Base-by-base conservation (phyloP, 1,140 invertebrate genomes). In the Lepeophtheirus salmonis region DNA sequence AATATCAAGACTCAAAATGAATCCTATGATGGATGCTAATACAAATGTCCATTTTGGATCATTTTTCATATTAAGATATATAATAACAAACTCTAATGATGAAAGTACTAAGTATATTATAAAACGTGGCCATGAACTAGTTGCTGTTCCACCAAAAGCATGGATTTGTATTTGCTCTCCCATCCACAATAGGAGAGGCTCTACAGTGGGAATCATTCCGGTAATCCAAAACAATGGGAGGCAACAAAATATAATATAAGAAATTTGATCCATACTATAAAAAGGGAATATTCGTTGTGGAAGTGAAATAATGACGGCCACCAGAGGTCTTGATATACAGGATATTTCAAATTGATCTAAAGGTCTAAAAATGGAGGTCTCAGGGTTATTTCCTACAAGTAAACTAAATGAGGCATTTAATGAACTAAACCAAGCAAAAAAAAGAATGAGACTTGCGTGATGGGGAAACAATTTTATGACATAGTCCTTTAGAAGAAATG, bases 151-250 rank as follows among this genome's bases (percentile, higher is more conserved):
- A 50, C 74, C 74, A 52, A 72, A 67, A 41, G 70, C 61, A 58
- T 68, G 65, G 10, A 73, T 68, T 58, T 70, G 70, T 17, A 67
- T 64, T 64, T 75, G 74, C 63, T 75, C 74, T 4, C 67, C 53
- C 13, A 71, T 50, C 71, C 73, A 74, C 1, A 73, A 63, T 16
- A 75, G 48, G n/a, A 73, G 67, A 3, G 71, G 68, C 66, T 75
- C 74, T 26, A 74, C 58, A 22, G 74, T 72, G 25, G 74, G 71
- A 12, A 75, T 63, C 14, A 75, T 61, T 0, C 73, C 74, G 6
- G 69, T 54, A 17, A 70, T 66, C 74, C 74, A 76, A 3, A 74
- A 62, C 3, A 75, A 26, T 18, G 72, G 70, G 50, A 74, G 63
- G 53, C 67, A 65, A 14, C 67, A 65, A 66, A 74, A 72, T 18